Base-by-base conservation (phyloP, 2,113 vertebrate genomes). In the Meles meles region DNA sequence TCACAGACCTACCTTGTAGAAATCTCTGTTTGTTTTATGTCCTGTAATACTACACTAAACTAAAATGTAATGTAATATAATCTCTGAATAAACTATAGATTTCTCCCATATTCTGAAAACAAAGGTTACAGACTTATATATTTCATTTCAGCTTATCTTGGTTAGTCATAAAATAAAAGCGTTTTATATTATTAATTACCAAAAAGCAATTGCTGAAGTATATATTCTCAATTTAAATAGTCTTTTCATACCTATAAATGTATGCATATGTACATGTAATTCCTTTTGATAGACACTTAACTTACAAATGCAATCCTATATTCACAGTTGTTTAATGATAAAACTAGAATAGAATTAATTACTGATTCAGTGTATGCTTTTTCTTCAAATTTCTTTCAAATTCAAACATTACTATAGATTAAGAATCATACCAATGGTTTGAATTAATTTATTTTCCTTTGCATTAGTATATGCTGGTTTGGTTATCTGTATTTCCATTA, bases 21-120 rank as follows among this genome's bases (percentile, higher is more conserved):
- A 94, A 39, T 21, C 44, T 77, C 7, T 85, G 37, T 97, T 97
- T 97, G 55, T 52, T 97, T 96, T 97, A 94, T 77, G 4, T 76
- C 94, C 14, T 59, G 3, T 83, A 92, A 93, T 81, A 90, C 29
- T 80, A 76, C 6, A 49, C 25, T 67, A 88, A 95, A 65, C 49
- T 84, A 83, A 89, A 97, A 92, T 85, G 72, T 59, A 85, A 90
- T 88, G 63, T 90, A 92, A 80, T 52, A 44, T 90, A 88, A 95
- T 97, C 90, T 82, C 76, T 97, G 63, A 90, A 95, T 85, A 97
- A 95, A 98, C 63, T 72, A 71, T 67, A 96, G 6, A 52, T 90
- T 77, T 88, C 37, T 80, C 8, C 12, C 63, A 59, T 94, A 39
- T 94, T 61, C 83, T 81, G 47, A 93, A 96, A 96, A 90, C 37